phyloP scores from a whole-genome alignment of 2,888 invertebrate genomes.

The Itoplectis maculator region DNA sequence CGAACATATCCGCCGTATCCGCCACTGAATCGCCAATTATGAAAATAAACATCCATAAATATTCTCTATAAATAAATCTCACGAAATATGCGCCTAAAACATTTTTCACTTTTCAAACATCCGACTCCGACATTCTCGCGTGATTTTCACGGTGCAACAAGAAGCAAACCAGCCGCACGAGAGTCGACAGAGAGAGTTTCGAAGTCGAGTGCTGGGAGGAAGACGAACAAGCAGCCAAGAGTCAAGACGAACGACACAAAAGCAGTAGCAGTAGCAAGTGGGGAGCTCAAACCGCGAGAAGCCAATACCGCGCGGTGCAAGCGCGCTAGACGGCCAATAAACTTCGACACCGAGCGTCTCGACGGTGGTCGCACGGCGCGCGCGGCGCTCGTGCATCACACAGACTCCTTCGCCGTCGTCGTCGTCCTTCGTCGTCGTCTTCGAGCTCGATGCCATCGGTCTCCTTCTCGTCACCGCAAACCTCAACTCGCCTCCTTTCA shows the following conservation, averaged over 20 bases:
- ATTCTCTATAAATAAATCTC: neutral
- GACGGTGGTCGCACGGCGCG: constrained; percentile 57
- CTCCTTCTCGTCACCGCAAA: constrained; percentile 64
- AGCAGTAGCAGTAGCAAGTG: constrained; percentile 36
- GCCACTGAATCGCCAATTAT: too few species aligned
- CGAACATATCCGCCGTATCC: too few species aligned
- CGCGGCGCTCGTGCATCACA: constrained; percentile 41
- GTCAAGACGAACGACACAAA: constrained; percentile 29
- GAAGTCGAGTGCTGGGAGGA: constrained; percentile 37
- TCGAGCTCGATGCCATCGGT: constrained; percentile 54
- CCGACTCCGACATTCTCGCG: neutral
- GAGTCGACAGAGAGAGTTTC: constrained; percentile 28
- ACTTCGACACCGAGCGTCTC: constrained; percentile 61
- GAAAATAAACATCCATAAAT: neutral
- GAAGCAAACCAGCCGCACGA: constrained; percentile 15
- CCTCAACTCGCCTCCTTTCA: constrained; percentile 57
- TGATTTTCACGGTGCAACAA: neutral
- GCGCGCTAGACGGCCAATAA: constrained; percentile 69
- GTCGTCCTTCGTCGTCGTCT: constrained; percentile 10
- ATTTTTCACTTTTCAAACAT: constrained; percentile 1
- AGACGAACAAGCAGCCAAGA: constrained; percentile 27
- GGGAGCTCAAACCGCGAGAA: constrained; percentile 66
- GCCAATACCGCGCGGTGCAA: constrained; percentile 67
- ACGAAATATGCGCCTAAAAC: neutral
- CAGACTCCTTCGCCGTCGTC: constrained; percentile 39